These are phyloP conservation scores for Eledone cirrhosa DNA, from an alignment of 2,888 invertebrate genomes.

Conservation along the genomic window DNA sequence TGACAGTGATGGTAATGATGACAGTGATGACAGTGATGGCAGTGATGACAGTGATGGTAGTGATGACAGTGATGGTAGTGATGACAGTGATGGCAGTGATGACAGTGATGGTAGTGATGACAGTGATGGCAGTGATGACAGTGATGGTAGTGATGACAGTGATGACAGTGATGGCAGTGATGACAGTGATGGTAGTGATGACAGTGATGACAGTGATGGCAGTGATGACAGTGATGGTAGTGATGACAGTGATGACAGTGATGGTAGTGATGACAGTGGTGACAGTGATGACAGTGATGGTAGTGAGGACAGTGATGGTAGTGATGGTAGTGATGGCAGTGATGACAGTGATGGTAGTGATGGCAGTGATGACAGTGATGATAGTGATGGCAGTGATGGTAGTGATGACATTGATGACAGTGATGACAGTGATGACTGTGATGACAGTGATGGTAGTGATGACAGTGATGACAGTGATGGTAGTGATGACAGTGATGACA, in stretches of 20 bases:
- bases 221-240: slow-evolving; percentile 4
- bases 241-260: slow-evolving; percentile 29
- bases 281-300: slow-evolving; percentile 29
- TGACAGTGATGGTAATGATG: slow-evolving; percentile 27
- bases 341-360: slow-evolving; percentile 7
- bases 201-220: neutral
- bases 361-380: neutral
- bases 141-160: slow-evolving; percentile 30
- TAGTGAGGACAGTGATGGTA: too few species aligned
- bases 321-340: too few species aligned
- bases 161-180: slow-evolving; percentile 15
- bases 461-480: slow-evolving; percentile 27
- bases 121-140: slow-evolving; percentile 29
- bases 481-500: slow-evolving; percentile 28
- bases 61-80: slow-evolving; percentile 29
- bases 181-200: slow-evolving; percentile 15
- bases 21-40: slow-evolving; percentile 29
- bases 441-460: too few species aligned
- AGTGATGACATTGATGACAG: too few species aligned
- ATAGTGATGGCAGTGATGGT: too few species aligned
- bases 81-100: slow-evolving; percentile 27
- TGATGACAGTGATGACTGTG: too few species aligned
- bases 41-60: slow-evolving; percentile 30
- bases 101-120: slow-evolving; percentile 27
- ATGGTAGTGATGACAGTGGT: slow-evolving; percentile 30